Evolutionary conservation across 2,888 invertebrate species (phyloP), one percentile per base, ranked within the genome.

Genomic region (Eustalomyia histrio): DNA sequence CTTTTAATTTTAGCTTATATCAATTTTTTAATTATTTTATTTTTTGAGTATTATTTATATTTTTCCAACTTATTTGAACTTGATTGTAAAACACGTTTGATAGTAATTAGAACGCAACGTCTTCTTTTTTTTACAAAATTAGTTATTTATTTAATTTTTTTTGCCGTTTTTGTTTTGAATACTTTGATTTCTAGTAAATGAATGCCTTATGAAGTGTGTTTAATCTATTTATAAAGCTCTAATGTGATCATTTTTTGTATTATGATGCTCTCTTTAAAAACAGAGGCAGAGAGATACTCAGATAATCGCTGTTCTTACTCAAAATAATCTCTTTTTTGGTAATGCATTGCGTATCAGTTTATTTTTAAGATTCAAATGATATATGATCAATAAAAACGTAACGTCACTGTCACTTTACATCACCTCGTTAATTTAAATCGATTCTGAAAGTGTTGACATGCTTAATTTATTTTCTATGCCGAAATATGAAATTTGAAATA

Each of bases 171-270:
- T 47, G n/a, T 65, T 21, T 50, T 7, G 33, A 29, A 50, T 60
- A n/a, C 72, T 39, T 67, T 50, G 61, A 57, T 61, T 52, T 24
- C n/a, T 18, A 72, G 50, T 43, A 18, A 73, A 33, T 55, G 61
- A 79, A 50, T 79, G 72, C 29, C 53, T 16, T 21, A 61, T 58
- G 21, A 16, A 33, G 14, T 24, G 18, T 73, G 24, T 72, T 53
- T 35, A 67, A 67, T 61, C 35, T 79, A 67, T 79, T 73, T 79
- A 79, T 73, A 73, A 76, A 64, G 35, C 63, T 69, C 50, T 69
- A 17, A 2, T 17, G 17, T 10, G 16, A 18, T 53, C 14, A 39
- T 18, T 8, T 24, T 29, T 4, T n/a, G n/a, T 9, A 2, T 10
- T 33, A 43, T 64, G 16, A 47, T 16, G 33, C 16, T 9, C 4